Conservation (phyloP, 2,888 invertebrate genomes). For the Coelogynopora nodosa region DNA sequence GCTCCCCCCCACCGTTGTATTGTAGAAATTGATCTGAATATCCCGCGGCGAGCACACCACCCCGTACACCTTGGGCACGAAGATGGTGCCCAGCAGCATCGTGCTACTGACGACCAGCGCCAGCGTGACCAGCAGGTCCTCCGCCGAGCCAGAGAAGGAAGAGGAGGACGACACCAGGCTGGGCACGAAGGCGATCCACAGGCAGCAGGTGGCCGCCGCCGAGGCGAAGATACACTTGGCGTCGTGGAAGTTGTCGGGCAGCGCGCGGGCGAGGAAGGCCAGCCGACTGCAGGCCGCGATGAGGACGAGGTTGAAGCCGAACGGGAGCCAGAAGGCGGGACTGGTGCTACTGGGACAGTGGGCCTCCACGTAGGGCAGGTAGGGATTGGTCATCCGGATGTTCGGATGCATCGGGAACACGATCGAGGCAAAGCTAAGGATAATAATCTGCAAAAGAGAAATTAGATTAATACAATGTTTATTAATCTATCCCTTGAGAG, state of each 20-base stretch:
- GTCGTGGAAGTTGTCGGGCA: conserved; percentile 41
- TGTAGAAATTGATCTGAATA: conserved; percentile 2
- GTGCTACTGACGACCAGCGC: neutral
- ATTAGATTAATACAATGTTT: no score
- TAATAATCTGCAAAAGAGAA: neutral
- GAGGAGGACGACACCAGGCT: conserved; percentile 1
- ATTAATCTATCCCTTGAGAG: no score
- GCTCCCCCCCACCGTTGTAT: no score
- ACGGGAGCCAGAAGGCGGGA: conserved; percentile 11
- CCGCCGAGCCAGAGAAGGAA: neutral
- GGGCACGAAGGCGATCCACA: conserved; percentile 34
- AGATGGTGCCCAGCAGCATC: conserved; percentile 17
- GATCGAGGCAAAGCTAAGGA: neutral
- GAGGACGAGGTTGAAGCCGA: conserved; percentile 24
- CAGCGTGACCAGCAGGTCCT: conserved; percentile 19
- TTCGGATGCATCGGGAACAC: neutral
- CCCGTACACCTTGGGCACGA: conserved; percentile 33
- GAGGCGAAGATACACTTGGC: conserved; percentile 33
- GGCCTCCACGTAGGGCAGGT: conserved; percentile 2
- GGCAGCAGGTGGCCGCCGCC: conserved; percentile 16
- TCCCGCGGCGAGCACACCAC: neutral
- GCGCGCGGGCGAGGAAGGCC: conserved; percentile 11
- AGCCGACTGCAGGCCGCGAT: neutral
- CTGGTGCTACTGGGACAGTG: neutral
- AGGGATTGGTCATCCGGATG: neutral